Evolutionary conservation across 2,888 invertebrate genomes (phyloP), one percentile per base, ranked within the genome.

Genomic region (Heteromyza rotundicornis): DNA sequence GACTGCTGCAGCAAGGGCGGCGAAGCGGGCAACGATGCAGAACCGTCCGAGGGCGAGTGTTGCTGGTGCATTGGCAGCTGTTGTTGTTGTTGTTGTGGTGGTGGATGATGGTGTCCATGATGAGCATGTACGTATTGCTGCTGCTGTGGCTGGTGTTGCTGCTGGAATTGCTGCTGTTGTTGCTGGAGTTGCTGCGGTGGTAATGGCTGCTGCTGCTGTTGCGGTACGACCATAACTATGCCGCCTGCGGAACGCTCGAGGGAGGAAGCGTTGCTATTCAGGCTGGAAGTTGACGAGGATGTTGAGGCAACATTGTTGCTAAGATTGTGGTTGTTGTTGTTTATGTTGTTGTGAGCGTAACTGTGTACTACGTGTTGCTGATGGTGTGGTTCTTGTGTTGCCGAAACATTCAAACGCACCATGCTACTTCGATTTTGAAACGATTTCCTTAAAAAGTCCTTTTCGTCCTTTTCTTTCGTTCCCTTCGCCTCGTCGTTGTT

Each of bases 331-430:
- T 44, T 56, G 55, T 19, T 58, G 44, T n/a, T 49, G 35, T 70
- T 73, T 66, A 50, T 72, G 66, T 59, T 67, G 58, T n/a, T 51
- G 54, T 23, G n/a, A n/a, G n/a, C n/a, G n/a, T 53, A 67, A 61
- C 19, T 62, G 58, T 59, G 16, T 57, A 57, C 47, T 35, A 27
- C 32, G 23, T 12, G 60, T 49, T 40, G 63, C 52, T 69, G 62
- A 57, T 67, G 64, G 60, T 74, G 64, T 53, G 72, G 75, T 64
- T 77, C 70, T 56, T 72, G 63, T 74, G 80, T 65, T 70, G 78
- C 70, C 54, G 79, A 71, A 70, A 76, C 80, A 71, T 77, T 80
- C 75, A 81, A 73, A 72, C 82, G 82, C 73, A 83, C 82, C 82
- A 82, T 82, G 62, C 74, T 78, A 70, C 27, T 47, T 44, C 20